Evolutionary conservation across 2,797 vertebrate species (phyloP), one percentile per base, ranked within the genome.

Genomic region (Remorina albescens): DNA sequence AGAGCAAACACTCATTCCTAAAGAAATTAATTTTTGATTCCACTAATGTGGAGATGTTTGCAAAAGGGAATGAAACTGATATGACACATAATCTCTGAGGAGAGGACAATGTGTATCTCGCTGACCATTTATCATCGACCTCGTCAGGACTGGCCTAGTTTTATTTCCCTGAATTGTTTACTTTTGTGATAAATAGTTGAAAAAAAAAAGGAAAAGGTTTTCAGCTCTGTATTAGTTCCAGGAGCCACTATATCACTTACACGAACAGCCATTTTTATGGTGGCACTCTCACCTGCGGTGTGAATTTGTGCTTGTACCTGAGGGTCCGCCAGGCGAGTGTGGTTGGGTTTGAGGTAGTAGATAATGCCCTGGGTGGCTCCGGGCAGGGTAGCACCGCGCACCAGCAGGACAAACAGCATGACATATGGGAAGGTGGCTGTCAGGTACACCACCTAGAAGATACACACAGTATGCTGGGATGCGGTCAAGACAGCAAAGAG

Each of bases 371-470:
- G 83, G 0, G 83, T 76, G 8, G 97, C 96, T 8, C 97, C 96
- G 0, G 97, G 96, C 21, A 98, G 94, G 0, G 95, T 96, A 81
- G 95, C 86, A 0, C 97, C 97, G 15, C 96, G 95, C 21, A 96
- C 69, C 85, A 98, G 91, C 54, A 98, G 93, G 73, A 96, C 88
- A 37, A 97, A 44, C 44, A 98, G 92, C 96, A 97, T 97, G 86
- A 94, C 44, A 0, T 97, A 98, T 0, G 97, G 97, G 74, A 98
- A 98, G 0, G 96, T 97, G 71, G 97, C 96, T 0, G 97, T 98
- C 90, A 98, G 94, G 73, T 97, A 98, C 68, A 98, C 97, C 0
- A 97, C 96, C 97, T 98, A 86, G 0, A 23, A 63, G 66, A 58
- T 61, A 82, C 61, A 88, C 77, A 89, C 67, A 83, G 18, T 8